These are phyloP conservation scores for Mythimna impura DNA, from an alignment of 2,888 invertebrate genomes.

Conservation along the genomic window DNA sequence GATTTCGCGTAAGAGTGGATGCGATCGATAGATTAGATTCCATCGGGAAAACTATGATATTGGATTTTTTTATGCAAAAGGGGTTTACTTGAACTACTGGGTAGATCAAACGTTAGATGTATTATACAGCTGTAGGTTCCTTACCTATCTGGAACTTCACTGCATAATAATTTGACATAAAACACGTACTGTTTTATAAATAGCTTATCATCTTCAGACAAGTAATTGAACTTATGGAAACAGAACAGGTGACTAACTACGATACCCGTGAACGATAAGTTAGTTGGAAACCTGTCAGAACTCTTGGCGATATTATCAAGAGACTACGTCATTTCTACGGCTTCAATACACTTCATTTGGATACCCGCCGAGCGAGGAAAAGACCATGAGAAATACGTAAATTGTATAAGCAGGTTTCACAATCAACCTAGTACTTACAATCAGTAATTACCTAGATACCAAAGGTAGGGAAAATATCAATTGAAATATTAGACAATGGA, in stretches of 20 bases:
- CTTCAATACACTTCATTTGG: constrained; percentile 35
- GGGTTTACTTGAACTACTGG: neutral
- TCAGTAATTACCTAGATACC: constrained; percentile 41
- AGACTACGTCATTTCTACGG: constrained; percentile 9
- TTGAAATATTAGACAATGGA: constrained; percentile 59
- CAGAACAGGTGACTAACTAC: constrained; percentile 28
- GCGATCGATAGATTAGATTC: neutral
- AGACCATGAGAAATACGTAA: constrained; percentile 47
- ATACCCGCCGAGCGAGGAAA: constrained; percentile 26
- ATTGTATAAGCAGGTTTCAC: constrained; percentile 34
- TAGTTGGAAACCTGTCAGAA: constrained; percentile 18
- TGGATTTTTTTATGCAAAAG: neutral
- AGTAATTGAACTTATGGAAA: constrained; percentile 30
- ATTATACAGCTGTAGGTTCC: neutral
- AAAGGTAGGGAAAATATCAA: constrained; percentile 43
- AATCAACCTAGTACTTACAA: constrained; percentile 51
- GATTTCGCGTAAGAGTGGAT: neutral
- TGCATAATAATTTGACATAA: neutral
- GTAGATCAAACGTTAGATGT: neutral
- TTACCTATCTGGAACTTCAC: neutral
- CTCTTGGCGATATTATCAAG: constrained; percentile 21
- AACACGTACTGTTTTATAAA: constrained; percentile 1
- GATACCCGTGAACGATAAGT: constrained; percentile 32
- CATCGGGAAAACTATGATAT: neutral
- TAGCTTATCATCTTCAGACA: constrained; percentile 32